These are phyloP conservation scores for Drosophila takahashii DNA, from an alignment of 1,140 invertebrate genomes.

Conservation along the genomic window DNA sequence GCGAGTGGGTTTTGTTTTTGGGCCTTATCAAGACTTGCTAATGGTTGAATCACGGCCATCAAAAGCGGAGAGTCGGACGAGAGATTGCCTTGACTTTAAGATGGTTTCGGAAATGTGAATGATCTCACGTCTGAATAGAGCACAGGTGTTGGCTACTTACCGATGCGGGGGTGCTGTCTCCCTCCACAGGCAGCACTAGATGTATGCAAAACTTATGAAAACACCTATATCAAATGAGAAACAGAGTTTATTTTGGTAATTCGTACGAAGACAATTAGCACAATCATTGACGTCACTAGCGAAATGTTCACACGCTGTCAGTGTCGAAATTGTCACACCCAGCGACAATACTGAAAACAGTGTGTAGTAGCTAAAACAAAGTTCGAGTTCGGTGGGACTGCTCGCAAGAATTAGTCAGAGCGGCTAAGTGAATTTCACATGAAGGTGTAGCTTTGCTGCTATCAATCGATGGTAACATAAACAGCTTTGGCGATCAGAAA, in stretches of 20 bases:
- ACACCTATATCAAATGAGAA: neutral
- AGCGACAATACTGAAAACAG: conserved; percentile 2
- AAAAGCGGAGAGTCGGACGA: neutral
- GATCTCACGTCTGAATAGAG: conserved; percentile 18
- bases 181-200: neutral
- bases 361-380: conserved; percentile 13
- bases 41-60: conserved; percentile 23
- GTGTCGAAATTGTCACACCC: conserved; percentile 7
- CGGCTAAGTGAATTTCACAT: conserved; percentile 31
- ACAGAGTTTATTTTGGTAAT: conserved; percentile 14
- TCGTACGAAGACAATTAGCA: conserved; percentile 27
- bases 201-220: conserved; percentile 15
- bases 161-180: conserved; percentile 9
- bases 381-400: neutral
- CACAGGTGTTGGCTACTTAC: neutral
- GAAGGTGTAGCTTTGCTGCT: conserved; percentile 9
- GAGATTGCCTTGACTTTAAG: conserved; percentile 10
- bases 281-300: conserved; percentile 39
- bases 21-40: conserved; percentile 37
- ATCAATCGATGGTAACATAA: conserved; percentile 18
- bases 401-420: conserved; percentile 22
- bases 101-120: neutral
- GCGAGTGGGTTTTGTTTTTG: conserved; percentile 19
- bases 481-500: neutral
- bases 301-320: conserved; percentile 44